Evolutionary conservation across 2,888 invertebrate species (phyloP).

Genomic region (Apamea crenata): DNA sequence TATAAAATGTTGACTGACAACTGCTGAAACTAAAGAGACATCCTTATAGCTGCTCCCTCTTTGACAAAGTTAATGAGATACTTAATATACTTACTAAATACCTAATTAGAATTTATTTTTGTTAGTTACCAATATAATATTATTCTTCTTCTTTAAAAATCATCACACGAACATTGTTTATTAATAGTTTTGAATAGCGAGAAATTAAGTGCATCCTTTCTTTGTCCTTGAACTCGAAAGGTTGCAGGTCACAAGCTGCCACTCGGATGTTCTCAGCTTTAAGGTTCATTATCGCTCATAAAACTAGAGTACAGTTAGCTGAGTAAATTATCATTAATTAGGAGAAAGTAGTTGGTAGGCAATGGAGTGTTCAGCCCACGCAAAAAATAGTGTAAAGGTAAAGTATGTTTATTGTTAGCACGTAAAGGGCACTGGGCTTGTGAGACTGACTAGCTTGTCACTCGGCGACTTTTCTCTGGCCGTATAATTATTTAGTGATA

Average conservation of each 20-base stretch:
- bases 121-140: neutral
- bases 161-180: conserved; percentile 28
- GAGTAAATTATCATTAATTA: conserved; percentile 75
- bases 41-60: conserved; percentile 11
- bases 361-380: conserved; percentile 69
- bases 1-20: conserved; percentile 3
- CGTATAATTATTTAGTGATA: conserved; percentile 26
- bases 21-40: conserved; percentile 6
- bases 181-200: conserved; percentile 29
- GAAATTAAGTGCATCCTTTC: conserved; percentile 55
- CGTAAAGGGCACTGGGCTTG: conserved; percentile 80
- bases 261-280: conserved; percentile 20
- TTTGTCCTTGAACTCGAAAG: conserved; percentile 64
- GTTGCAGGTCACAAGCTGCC: conserved; percentile 55
- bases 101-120: neutral
- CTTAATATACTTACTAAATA: neutral
- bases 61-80: conserved; percentile 15
- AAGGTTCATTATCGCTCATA: conserved; percentile 49
- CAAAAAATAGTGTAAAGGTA: conserved; percentile 74
- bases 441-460: conserved; percentile 34
- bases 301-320: conserved; percentile 64
- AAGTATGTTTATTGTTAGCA: conserved; percentile 71
- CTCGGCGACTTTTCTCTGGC: conserved; percentile 21
- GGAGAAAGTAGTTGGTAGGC: conserved; percentile 81
- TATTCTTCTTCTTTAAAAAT: conserved; percentile 5